These are phyloP conservation scores for Phaethornis superciliosus DNA, from an alignment of 2,113 vertebrate species.

Conservation along the genomic window DNA sequence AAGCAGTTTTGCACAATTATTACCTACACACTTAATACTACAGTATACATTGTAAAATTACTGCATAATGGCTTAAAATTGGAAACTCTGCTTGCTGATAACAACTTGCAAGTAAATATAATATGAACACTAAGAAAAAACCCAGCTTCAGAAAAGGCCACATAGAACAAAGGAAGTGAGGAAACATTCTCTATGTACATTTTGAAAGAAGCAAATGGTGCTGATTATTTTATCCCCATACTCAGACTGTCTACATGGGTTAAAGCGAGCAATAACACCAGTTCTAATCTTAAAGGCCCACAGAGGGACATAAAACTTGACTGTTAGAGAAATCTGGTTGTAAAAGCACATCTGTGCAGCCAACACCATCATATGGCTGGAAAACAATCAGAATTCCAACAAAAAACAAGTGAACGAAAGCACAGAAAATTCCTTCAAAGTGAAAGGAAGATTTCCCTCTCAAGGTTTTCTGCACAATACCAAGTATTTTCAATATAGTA, in stretches of 20 bases:
- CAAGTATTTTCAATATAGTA: not conserved
- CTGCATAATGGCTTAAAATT: not conserved
- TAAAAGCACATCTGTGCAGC: conserved; percentile 65
- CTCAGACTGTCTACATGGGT: conserved; percentile 33
- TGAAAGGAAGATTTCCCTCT: conserved; percentile 4
- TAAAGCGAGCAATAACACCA: conserved; percentile 56
- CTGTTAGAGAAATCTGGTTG: conserved; percentile 51
- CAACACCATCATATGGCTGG: conserved; percentile 8
- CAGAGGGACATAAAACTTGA: conserved; percentile 55
- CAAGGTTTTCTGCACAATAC: not conserved
- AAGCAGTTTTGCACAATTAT: not conserved
- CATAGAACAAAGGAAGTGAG: not conserved
- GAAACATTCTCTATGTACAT: not conserved
- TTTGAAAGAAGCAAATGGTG: conserved; percentile 11
- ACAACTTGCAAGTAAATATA: not conserved
- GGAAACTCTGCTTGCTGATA: not conserved
- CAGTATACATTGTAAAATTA: not conserved
- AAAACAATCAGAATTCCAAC: conserved; percentile 48
- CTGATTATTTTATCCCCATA: conserved; percentile 45
- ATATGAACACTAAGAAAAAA: not conserved
- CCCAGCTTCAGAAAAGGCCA: not conserved
- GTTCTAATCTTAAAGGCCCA: conserved; percentile 63
- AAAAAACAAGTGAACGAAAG: conserved; percentile 50
- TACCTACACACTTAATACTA: not conserved
- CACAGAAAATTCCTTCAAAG: conserved; percentile 17